These are phyloP conservation scores for Opisthocomus hoazin DNA, from an alignment of 2,113 vertebrate genomes.

Conservation along the genomic window DNA sequence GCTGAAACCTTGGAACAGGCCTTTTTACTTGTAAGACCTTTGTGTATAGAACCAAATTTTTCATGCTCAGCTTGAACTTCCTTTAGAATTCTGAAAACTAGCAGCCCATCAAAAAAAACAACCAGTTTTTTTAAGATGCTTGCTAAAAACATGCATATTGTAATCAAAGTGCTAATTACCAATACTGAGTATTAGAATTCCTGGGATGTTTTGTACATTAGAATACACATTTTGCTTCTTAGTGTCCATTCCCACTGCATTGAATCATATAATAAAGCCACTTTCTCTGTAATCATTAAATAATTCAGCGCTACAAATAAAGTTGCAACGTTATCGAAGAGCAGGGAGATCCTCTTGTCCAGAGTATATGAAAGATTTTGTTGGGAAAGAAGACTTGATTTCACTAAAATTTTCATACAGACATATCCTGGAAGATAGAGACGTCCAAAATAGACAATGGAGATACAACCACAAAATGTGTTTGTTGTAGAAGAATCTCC, in stretches of 20 bases:
- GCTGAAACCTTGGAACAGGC: neutral
- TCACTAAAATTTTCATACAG: neutral
- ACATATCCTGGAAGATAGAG: neutral
- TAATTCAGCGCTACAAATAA: neutral
- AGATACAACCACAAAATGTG: neutral
- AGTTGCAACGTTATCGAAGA: neutral
- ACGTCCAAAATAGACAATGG: neutral
- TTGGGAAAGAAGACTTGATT: neutral
- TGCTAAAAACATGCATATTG: neutral
- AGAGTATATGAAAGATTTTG: neutral
- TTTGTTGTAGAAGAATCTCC: neutral
- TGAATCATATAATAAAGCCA: neutral
- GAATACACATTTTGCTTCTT: neutral
- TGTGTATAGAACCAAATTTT: neutral
- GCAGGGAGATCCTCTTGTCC: neutral
- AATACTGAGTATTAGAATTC: neutral
- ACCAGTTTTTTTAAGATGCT: neutral
- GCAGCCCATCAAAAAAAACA: neutral
- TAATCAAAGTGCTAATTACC: neutral
- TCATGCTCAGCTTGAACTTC: neutral
- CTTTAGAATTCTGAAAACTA: neutral
- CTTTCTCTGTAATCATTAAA: neutral
- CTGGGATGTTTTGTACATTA: neutral
- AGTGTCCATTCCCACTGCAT: neutral
- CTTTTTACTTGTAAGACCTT: neutral